Evolutionary conservation across 1,140 invertebrate genomes (phyloP).

Genomic region (Carposina sasakii): DNA sequence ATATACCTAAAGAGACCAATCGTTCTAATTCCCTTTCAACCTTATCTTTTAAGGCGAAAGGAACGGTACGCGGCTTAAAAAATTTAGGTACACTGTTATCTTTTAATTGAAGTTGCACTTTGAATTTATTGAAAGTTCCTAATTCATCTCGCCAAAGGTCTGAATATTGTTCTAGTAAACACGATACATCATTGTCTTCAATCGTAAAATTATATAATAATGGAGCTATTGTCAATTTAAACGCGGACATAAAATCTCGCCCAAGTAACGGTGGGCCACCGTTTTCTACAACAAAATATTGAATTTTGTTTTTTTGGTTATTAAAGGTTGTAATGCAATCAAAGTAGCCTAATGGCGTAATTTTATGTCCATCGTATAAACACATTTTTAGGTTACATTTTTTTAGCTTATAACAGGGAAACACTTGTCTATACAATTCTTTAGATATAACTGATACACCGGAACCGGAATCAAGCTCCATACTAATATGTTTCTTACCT

Average conservation of each 20-base stretch:
- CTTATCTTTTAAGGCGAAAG: constrained; percentile 23
- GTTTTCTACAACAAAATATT: too few relatives aligned
- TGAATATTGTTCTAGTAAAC: constrained; percentile 14
- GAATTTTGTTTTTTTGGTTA: too few relatives aligned
- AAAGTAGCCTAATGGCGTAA: too few relatives aligned
- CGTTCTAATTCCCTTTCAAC: constrained; percentile 21
- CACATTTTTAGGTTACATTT: too few relatives aligned
- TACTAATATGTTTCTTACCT: too few relatives aligned
- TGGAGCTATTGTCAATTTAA: constrained; percentile 25
- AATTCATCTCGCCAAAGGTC: constrained; percentile 28
- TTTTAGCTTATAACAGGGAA: too few relatives aligned
- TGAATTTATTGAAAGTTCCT: constrained; percentile 32
- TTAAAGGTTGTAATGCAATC: too few relatives aligned
- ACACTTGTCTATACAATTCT: too few relatives aligned
- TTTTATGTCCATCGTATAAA: too few relatives aligned
- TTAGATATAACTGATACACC: too few relatives aligned
- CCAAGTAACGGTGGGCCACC: constrained; percentile 26
- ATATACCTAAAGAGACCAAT: constrained; percentile 25
- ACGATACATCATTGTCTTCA: background rate
- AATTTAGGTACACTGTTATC: constrained; percentile 20
- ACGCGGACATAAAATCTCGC: constrained; percentile 30
- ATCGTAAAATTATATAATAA: too few relatives aligned
- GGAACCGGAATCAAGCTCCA: too few relatives aligned
- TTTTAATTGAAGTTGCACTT: constrained; percentile 26
- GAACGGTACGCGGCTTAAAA: constrained; percentile 29